Conservation (phyloP, 1,140 invertebrate species). For the Solen grandis region DNA sequence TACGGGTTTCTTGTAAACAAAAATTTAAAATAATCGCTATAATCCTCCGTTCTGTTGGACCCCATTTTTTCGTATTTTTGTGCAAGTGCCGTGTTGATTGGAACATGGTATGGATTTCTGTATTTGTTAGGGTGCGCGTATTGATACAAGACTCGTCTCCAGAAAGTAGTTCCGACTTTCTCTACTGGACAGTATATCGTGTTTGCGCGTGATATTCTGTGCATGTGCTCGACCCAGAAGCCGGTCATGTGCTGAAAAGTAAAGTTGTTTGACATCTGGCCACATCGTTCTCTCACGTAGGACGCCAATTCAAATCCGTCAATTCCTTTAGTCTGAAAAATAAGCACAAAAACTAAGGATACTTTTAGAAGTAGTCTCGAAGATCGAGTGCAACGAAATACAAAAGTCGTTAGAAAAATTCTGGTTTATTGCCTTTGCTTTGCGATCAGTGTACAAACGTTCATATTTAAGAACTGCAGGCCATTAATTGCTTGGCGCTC, state of each 20-base stretch:
- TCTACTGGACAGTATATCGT: conserved; percentile 30
- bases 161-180: conserved; percentile 40
- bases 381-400: no score
- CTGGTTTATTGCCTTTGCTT: no score
- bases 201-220: neutral
- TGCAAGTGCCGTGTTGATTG: conserved; percentile 8
- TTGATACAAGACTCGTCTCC: conserved; percentile 10
- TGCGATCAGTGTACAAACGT: no score
- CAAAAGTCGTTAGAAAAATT: no score
- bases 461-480: no score
- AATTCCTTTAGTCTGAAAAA: neutral
- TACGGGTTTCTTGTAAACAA: conserved; percentile 42
- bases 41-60: neutral
- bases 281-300: neutral
- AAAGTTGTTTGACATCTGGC: neutral
- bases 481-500: no score
- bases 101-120: conserved; percentile 28
- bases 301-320: neutral
- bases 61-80: neutral
- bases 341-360: neutral
- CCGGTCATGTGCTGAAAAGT: neutral
- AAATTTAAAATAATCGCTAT: conserved; percentile 16
- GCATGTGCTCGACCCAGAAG: conserved; percentile 20
- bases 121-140: neutral
- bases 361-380: no score